A percentile compares a stretch with the other conserved stretches of the same genome.
Conservation (phyloP, 2,113 vertebrate species). For the Nyctibius bracteatus region DNA sequence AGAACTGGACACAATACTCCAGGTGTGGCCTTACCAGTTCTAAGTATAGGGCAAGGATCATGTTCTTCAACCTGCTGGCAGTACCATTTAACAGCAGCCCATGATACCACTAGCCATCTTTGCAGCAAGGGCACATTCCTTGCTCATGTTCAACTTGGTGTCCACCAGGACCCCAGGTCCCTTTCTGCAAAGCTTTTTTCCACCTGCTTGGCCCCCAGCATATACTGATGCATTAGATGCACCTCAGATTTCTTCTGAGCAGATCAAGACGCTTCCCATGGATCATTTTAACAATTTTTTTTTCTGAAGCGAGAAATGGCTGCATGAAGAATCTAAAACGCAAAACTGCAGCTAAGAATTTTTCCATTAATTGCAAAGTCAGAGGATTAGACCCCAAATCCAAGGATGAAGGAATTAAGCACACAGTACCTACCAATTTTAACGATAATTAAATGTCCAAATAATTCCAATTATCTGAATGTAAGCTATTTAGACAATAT, state of each 20-base stretch:
- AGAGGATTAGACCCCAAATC: background rate
- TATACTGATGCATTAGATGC: background rate
- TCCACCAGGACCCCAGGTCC: background rate
- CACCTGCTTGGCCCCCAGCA: background rate
- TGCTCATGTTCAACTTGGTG: background rate
- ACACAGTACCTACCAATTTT: background rate
- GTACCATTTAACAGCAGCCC: background rate
- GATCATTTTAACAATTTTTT: background rate
- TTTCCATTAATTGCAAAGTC: background rate
- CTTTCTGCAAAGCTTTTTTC: background rate
- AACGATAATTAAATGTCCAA: background rate
- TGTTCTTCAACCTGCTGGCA: background rate
- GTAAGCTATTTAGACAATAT: background rate
- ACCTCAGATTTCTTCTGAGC: background rate
- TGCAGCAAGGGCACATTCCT: background rate
- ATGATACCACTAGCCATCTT: background rate
- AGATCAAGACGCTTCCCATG: background rate
- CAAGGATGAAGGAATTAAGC: background rate
- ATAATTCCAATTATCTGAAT: background rate
- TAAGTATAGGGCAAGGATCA: background rate
- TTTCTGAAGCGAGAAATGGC: background rate
- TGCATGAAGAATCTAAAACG: background rate
- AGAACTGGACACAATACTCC: background rate
- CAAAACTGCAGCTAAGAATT: background rate
- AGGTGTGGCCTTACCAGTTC: background rate